These are phyloP conservation scores for Venustoraphidia nigricollis DNA, from an alignment of 2,888 invertebrate genomes.

Conservation along the genomic window DNA sequence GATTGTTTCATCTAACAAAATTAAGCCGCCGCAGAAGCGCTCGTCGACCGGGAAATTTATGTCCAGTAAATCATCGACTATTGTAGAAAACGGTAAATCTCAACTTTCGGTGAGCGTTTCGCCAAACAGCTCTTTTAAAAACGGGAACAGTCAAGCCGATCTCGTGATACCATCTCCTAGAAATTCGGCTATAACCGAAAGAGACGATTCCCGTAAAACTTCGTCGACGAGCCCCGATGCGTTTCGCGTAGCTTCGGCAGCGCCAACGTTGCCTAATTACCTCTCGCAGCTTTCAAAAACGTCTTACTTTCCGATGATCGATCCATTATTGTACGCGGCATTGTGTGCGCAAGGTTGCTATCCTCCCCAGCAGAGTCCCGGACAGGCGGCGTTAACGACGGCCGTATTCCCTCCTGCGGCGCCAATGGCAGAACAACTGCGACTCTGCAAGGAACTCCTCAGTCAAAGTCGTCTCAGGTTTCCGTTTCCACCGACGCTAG, in stretches of 20 bases:
- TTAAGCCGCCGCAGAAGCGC: conserved; percentile 30
- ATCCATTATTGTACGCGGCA: conserved; percentile 29
- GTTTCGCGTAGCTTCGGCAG: conserved; percentile 18
- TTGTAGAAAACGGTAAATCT: conserved; percentile 21
- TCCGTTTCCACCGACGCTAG: conserved; percentile 22
- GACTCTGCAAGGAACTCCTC: conserved; percentile 37
- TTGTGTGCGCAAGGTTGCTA: conserved; percentile 27
- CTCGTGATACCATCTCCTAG: conserved; percentile 8
- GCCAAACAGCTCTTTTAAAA: background rate
- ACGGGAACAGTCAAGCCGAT: conserved; percentile 4
- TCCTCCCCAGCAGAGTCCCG: conserved; percentile 18
- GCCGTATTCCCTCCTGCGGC: conserved; percentile 29
- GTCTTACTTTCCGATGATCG: conserved; percentile 28
- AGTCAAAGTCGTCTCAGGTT: conserved; percentile 22
- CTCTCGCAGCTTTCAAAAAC: conserved; percentile 12
- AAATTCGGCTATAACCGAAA: background rate
- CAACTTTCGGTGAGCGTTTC: conserved; percentile 3
- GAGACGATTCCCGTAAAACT: too few relatives aligned
- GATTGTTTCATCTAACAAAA: conserved; percentile 11
- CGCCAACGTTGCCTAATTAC: conserved; percentile 19
- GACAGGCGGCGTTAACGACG: conserved; percentile 17
- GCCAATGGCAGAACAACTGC: conserved; percentile 32
- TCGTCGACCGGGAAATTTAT: conserved; percentile 39
- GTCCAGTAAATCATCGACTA: conserved; percentile 29
- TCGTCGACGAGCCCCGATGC: conserved; percentile 17